Evolutionary conservation across 2,888 invertebrate species (phyloP).

Genomic region (Pilophorus perplexus): DNA sequence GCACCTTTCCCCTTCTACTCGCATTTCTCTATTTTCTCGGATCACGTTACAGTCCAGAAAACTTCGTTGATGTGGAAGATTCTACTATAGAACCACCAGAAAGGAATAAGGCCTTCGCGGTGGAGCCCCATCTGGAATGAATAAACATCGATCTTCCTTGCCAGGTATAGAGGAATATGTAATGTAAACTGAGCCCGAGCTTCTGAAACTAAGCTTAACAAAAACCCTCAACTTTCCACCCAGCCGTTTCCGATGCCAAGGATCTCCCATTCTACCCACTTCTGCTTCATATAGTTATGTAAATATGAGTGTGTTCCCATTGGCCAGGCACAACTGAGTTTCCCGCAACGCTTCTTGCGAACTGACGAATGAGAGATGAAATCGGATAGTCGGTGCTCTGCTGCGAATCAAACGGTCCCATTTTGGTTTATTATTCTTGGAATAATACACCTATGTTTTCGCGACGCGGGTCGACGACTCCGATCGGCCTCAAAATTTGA

Average conservation of each 20-base stretch:
- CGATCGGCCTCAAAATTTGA: too few species aligned
- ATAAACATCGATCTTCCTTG: slow-evolving; percentile 25
- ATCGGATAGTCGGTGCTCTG: too few species aligned
- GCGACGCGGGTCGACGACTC: too few species aligned
- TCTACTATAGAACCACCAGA: too few species aligned
- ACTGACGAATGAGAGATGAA: too few species aligned
- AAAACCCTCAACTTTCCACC: slow-evolving; percentile 17
- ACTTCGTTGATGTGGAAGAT: slow-evolving; percentile 22
- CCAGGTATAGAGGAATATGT: slow-evolving; percentile 31
- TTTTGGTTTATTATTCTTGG: too few species aligned
- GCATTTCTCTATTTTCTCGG: background rate
- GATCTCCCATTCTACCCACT: background rate
- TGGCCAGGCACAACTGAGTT: background rate
- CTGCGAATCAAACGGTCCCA: too few species aligned
- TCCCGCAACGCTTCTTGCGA: too few species aligned
- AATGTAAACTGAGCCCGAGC: slow-evolving; percentile 3
- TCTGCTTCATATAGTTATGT: background rate
- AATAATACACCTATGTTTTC: too few species aligned
- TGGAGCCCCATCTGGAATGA: slow-evolving; percentile 19
- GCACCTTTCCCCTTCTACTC: too few species aligned
- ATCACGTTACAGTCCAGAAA: background rate
- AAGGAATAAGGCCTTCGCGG: slow-evolving; percentile 8
- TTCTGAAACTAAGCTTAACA: slow-evolving; percentile 3
- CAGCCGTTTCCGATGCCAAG: background rate
- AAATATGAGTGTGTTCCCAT: background rate